These are phyloP conservation scores for Augiades crinisus DNA, from an alignment of 2,888 invertebrate genomes.

Conservation along the genomic window DNA sequence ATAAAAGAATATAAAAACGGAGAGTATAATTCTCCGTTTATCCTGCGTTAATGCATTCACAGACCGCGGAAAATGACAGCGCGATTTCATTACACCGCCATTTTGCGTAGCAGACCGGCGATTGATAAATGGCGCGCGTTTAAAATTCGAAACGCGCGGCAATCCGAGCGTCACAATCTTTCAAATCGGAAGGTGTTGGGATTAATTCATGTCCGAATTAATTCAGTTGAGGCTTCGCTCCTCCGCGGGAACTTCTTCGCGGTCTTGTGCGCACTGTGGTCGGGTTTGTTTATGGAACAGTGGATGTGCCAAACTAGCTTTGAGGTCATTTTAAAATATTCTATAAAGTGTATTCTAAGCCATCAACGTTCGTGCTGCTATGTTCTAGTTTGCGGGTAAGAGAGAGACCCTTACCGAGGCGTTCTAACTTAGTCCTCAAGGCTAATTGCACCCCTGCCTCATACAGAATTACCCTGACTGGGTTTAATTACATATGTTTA, in stretches of 20 bases:
- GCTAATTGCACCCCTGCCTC: no score
- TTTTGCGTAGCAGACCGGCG: conserved; percentile 36
- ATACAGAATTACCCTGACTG: no score
- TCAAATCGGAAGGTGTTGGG: conserved; percentile 47
- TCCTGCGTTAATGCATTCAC: not conserved
- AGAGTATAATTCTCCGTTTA: not conserved
- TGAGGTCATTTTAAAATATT: no score
- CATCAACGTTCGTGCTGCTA: no score
- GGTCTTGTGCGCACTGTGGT: conserved; percentile 34
- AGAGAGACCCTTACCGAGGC: no score
- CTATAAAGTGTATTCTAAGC: no score
- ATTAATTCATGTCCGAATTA: conserved; percentile 55
- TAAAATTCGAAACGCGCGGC: conserved; percentile 37
- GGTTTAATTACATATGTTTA: no score
- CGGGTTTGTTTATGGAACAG: no score
- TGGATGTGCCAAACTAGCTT: no score
- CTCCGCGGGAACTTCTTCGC: conserved; percentile 42
- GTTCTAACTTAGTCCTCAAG: no score
- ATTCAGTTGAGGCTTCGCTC: conserved; percentile 45
- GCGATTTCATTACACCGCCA: conserved; percentile 31
- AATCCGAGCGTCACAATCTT: conserved; percentile 40
- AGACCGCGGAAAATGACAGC: conserved; percentile 23
- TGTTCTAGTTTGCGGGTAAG: no score
- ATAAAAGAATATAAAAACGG: no score
- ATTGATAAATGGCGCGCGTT: conserved; percentile 38